phyloP scores from a whole-genome alignment of 2,888 invertebrate genomes.

The Podotricha telesiphe region DNA sequence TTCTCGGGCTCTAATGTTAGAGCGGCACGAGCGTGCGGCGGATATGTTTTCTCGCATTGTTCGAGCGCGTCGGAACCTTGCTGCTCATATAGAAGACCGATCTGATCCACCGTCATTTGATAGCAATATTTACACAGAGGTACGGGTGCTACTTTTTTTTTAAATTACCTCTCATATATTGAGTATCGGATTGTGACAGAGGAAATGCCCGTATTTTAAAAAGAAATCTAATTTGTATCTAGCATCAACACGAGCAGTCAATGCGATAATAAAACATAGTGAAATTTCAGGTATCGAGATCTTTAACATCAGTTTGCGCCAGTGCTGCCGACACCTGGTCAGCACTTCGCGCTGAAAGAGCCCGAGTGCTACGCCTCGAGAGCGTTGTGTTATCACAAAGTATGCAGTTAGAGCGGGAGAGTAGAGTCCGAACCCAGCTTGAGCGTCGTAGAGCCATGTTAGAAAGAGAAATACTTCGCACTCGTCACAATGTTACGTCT shows the following conservation, averaged over 20 bases:
- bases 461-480: constrained; percentile 64
- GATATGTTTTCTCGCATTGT: constrained; percentile 67
- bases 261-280: too few relatives aligned
- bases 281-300: constrained; percentile 59
- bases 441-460: constrained; percentile 66
- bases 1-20: constrained; percentile 73
- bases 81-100: constrained; percentile 57
- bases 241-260: too few relatives aligned
- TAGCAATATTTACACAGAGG: constrained; percentile 54
- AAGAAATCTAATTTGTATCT: too few relatives aligned
- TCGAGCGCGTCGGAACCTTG: constrained; percentile 63
- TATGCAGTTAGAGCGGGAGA: constrained; percentile 69
- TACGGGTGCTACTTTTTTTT: constrained; percentile 35
- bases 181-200: too few relatives aligned
- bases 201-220: too few relatives aligned
- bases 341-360: constrained; percentile 68
- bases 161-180: too few relatives aligned
- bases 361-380: constrained; percentile 69
- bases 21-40: constrained; percentile 73
- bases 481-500: constrained; percentile 49
- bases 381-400: constrained; percentile 70
- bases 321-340: constrained; percentile 71
- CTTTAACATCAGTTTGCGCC: constrained; percentile 65
- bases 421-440: constrained; percentile 69
- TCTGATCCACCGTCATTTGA: constrained; percentile 54